A percentile compares a stretch with the other conserved stretches of the same genome.
Evolutionary conservation across 2,888 invertebrate species (phyloP).

Genomic region (Melinaea marsaeus): DNA sequence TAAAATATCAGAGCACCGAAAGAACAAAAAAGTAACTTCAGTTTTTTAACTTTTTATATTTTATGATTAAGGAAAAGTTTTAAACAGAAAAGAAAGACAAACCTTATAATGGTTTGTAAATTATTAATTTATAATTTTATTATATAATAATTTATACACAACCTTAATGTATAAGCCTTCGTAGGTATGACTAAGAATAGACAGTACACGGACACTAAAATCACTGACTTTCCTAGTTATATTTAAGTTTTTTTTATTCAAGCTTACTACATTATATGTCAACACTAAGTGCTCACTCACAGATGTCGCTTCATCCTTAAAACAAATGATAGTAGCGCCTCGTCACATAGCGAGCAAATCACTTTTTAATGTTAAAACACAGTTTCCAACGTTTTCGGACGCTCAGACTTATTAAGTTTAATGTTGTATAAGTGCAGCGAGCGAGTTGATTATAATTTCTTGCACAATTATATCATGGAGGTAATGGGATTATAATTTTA

Average conservation of each 20-base stretch:
- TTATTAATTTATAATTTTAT: no score
- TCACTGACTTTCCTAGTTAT: no score
- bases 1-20: constrained; percentile 41
- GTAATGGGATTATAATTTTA: constrained; percentile 7
- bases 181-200: no score
- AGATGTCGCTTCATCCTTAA: constrained; percentile 46
- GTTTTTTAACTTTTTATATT: no score
- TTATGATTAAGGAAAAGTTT: no score
- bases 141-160: no score
- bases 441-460: constrained; percentile 11
- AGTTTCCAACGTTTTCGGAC: constrained; percentile 25
- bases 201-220: no score
- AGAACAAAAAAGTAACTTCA: constrained; percentile 14
- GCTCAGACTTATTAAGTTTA: constrained; percentile 22
- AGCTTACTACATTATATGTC: constrained; percentile 24
- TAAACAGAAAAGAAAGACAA: no score
- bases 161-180: no score
- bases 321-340: constrained; percentile 41
- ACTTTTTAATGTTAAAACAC: constrained; percentile 46
- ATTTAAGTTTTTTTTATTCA: background rate
- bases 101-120: background rate
- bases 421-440: constrained; percentile 21
- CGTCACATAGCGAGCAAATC: constrained; percentile 42
- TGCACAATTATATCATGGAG: constrained; percentile 5
- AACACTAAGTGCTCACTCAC: constrained; percentile 32